Conservation (phyloP, 2,888 invertebrate species). For the Disparrhopalites patrizii region DNA sequence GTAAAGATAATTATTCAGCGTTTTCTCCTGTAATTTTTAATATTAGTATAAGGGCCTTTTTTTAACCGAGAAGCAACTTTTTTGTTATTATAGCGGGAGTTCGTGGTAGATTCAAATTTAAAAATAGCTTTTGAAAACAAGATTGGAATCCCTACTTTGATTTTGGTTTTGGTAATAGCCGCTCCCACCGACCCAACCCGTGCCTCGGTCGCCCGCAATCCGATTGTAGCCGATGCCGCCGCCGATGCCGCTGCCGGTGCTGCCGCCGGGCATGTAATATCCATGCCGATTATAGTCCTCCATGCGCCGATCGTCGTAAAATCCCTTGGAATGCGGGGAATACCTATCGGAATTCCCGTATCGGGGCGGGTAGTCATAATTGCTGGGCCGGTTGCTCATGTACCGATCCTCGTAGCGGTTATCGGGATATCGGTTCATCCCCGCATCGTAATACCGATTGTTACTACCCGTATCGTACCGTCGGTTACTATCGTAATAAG, state of each 20-base stretch:
- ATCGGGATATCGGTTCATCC: not conserved
- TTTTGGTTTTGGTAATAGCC: not conserved
- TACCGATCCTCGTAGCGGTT: slow-evolving; percentile 3
- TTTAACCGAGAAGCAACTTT: no score
- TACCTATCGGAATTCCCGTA: slow-evolving; percentile 14
- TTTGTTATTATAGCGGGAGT: no score
- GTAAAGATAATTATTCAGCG: no score
- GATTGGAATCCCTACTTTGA: not conserved
- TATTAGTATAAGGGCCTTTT: no score
- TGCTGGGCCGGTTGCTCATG: not conserved
- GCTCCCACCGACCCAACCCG: not conserved
- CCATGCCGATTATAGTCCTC: slow-evolving; percentile 27
- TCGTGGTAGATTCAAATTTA: not conserved
- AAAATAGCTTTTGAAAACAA: not conserved
- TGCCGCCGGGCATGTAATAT: slow-evolving; percentile 9
- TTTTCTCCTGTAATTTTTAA: no score
- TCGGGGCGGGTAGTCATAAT: slow-evolving; percentile 5
- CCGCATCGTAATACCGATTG: slow-evolving; percentile 10
- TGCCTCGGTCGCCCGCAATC: not conserved
- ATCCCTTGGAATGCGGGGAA: slow-evolving; percentile 9
- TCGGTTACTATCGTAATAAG: not conserved
- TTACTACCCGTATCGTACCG: not conserved
- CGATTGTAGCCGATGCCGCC: slow-evolving; percentile 1
- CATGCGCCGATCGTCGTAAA: slow-evolving; percentile 24
- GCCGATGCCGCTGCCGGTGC: not conserved